These are phyloP conservation scores for Cactoblastis cactorum DNA, from an alignment of 2,888 invertebrate species.

Conservation along the genomic window DNA sequence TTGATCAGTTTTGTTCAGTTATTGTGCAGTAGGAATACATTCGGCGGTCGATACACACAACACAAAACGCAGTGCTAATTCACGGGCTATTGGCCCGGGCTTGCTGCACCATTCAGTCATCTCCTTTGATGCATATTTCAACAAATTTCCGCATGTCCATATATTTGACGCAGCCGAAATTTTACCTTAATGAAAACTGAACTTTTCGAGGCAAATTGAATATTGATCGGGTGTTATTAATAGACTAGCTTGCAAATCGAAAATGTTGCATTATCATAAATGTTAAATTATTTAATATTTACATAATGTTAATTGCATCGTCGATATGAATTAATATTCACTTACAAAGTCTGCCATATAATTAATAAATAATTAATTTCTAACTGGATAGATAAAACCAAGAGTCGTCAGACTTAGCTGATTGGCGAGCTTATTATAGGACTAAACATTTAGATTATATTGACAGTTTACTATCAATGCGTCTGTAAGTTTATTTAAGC, in stretches of 20 bases:
- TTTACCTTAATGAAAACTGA: conserved; percentile 44
- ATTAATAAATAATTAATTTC: no score
- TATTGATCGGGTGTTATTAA: conserved; percentile 24
- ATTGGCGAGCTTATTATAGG: no score
- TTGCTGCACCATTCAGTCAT: conserved; percentile 38
- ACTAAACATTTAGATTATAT: no score
- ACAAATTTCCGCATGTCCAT: conserved; percentile 38
- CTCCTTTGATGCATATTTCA: conserved; percentile 58
- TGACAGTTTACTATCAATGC: no score
- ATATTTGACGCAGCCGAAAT: conserved; percentile 29
- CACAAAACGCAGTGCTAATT: conserved; percentile 6
- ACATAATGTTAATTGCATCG: not conserved
- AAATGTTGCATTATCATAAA: not conserved
- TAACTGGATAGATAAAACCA: no score
- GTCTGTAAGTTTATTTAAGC: no score
- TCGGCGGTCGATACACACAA: conserved; percentile 4
- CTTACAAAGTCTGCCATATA: no score
- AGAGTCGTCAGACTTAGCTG: no score
- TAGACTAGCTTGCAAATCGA: not conserved
- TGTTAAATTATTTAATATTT: not conserved
- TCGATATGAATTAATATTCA: not conserved
- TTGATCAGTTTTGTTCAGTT: not conserved
- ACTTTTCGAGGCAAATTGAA: conserved; percentile 29
- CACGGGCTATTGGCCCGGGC: conserved; percentile 9
- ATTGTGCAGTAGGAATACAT: not conserved